Evolutionary conservation across 2,797 vertebrate genomes (phyloP), one percentile per base, ranked within the genome.

Genomic region (Heteromormyrus szaboi): DNA sequence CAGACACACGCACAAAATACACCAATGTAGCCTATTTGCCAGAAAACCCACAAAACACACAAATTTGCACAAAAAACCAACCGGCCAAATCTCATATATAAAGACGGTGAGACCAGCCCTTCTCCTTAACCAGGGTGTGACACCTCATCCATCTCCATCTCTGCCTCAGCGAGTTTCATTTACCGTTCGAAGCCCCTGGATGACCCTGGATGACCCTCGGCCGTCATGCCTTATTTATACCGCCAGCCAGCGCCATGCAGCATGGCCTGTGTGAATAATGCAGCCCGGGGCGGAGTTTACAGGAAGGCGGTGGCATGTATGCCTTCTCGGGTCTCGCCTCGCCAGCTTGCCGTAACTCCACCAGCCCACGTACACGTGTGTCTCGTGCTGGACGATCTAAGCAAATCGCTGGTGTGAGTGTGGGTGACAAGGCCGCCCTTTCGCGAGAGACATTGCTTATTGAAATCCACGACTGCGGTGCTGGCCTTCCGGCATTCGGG

Each of bases 211-310:
- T 86, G 29, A 11, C 29, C 51, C 84, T 54, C 51, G 4, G 84
- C 17, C 22, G 17, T 37, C 84, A 86, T 86, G 84, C 51, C 50
- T 86, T 86, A 86, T 86, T 86, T 86, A 86, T 86, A 14, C 84
- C 2, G 4, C 29, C 51, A 54, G 84, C 51, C 2, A 8, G 51
- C 50, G 48, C 14, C 25, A 51, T 41, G 12, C 85, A 1, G 51
- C 25, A n/a, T 1, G 14, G 51, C 25, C 85, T 14, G 50, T 86
- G 56, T 86, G 85, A 86, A 56, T 86, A 41, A 86, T 56, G 85
- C 51, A 56, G 51, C 85, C 33, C 7, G 0, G 50, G 51, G 37
- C 2, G 33, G 85, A 29, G 5, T 41, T 86, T 86, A 37, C 11
- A 56, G 50, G 33, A 54, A 86, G 33, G 46, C 11, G 48, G 44